Percentiles rank a stretch among this genome's conserved stretches.
These are phyloP conservation scores for Drosophila hydei DNA, from an alignment of 1,140 invertebrate species.

Conservation along the genomic window DNA sequence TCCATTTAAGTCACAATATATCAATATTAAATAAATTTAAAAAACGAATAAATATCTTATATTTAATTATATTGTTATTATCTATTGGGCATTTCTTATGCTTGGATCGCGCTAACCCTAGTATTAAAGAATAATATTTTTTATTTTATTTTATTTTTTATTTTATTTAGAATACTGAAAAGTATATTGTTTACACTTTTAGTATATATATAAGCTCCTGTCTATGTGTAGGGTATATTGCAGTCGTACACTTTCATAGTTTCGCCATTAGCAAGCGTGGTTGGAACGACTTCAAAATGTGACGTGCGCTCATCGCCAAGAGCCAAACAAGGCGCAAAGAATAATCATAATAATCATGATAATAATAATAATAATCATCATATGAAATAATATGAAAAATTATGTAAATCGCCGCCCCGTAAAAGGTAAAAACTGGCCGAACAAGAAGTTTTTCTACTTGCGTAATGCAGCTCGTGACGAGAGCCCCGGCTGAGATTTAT, in stretches of 20 bases:
- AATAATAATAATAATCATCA: slow-evolving; percentile 62
- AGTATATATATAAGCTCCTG: too few species aligned
- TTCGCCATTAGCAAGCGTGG: slow-evolving; percentile 14
- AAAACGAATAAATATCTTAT: too few species aligned
- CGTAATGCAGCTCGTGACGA: slow-evolving; percentile 40
- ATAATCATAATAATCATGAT: slow-evolving; percentile 45
- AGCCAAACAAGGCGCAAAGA: slow-evolving; percentile 58
- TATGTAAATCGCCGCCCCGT: slow-evolving; percentile 66
- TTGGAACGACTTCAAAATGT: slow-evolving; percentile 51
- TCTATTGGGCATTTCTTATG: too few species aligned
- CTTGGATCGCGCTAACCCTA: too few species aligned
- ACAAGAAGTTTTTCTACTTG: slow-evolving; percentile 44
- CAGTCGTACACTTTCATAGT: not conserved
- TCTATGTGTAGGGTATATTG: not conserved
- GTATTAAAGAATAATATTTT: too few species aligned
- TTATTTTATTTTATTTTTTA: too few species aligned
- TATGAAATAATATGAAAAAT: slow-evolving; percentile 75
- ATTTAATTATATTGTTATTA: too few species aligned
- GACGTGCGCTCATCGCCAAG: slow-evolving; percentile 49
- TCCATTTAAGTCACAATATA: too few species aligned
- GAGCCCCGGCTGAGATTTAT: slow-evolving; percentile 7
- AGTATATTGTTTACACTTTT: not conserved
- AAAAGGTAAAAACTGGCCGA: slow-evolving; percentile 60
- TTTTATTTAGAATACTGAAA: too few species aligned
- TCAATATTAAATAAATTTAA: too few species aligned